Conservation (phyloP, 2,888 invertebrate genomes). For the Tiliacea citrago region DNA sequence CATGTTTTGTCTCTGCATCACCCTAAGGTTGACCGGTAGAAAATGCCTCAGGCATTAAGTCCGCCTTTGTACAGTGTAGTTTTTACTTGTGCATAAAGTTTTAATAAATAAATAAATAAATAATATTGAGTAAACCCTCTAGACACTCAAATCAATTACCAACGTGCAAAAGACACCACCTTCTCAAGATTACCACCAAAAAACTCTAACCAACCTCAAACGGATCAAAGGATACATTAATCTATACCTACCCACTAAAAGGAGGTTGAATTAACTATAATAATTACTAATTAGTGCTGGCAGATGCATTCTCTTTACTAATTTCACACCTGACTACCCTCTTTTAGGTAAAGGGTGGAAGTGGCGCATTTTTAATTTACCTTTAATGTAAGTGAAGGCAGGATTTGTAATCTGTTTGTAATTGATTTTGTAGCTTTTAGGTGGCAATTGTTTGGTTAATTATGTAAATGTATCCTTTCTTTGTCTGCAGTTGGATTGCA, state of each 20-base stretch:
- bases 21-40: no score
- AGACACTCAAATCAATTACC: slow-evolving; percentile 27
- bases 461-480: no score
- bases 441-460: neutral
- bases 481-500: no score
- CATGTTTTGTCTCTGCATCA: no score
- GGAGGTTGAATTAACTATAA: slow-evolving; percentile 72
- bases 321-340: slow-evolving; percentile 80
- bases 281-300: slow-evolving; percentile 67
- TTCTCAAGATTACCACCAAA: slow-evolving; percentile 33
- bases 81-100: no score
- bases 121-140: no score
- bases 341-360: slow-evolving; percentile 68
- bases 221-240: slow-evolving; percentile 72
- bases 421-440: slow-evolving; percentile 35
- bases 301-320: slow-evolving; percentile 79
- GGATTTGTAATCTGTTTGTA: slow-evolving; percentile 20
- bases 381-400: slow-evolving; percentile 41
- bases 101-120: no score
- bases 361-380: slow-evolving; percentile 74
- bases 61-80: no score
- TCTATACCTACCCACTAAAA: slow-evolving; percentile 53
- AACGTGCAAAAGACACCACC: slow-evolving; percentile 28
- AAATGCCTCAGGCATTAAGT: no score
- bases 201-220: slow-evolving; percentile 68